These are phyloP conservation scores for Agrotis segetum DNA, from an alignment of 2,888 invertebrate genomes.

Conservation along the genomic window DNA sequence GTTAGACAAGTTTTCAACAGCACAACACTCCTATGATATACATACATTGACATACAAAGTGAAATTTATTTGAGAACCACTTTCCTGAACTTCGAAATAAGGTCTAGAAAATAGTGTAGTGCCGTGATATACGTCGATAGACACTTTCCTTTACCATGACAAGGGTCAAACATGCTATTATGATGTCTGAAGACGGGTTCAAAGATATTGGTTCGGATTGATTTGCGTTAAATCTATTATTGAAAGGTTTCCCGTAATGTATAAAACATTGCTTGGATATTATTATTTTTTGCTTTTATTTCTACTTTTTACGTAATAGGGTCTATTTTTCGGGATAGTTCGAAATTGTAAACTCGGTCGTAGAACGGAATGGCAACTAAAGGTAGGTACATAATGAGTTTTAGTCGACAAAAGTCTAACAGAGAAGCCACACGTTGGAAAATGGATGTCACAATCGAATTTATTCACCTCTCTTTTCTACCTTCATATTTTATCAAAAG, in stretches of 20 bases:
- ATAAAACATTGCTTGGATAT: neutral
- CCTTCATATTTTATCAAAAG: neutral
- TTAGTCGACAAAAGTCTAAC: too few relatives aligned
- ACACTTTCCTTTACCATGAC: slow-evolving; percentile 37
- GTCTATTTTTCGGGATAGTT: too few relatives aligned
- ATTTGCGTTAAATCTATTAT: slow-evolving; percentile 41
- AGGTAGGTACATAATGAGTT: too few relatives aligned
- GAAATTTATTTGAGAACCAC: neutral
- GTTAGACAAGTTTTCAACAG: too few relatives aligned
- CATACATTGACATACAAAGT: neutral
- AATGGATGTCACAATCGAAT: neutral
- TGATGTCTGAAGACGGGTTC: slow-evolving; percentile 37
- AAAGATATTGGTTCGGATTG: slow-evolving; percentile 38
- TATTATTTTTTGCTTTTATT: neutral
- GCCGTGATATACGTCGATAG: slow-evolving; percentile 18
- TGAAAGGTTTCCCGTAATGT: slow-evolving; percentile 11
- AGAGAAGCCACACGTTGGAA: too few relatives aligned
- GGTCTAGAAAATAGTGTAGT: slow-evolving; percentile 31
- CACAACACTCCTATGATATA: too few relatives aligned
- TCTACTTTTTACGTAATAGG: fast-evolving
- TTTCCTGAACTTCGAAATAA: neutral
- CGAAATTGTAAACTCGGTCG: too few relatives aligned
- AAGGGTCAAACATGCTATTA: slow-evolving; percentile 55
- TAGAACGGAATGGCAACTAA: too few relatives aligned
- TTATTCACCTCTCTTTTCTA: neutral